Evolutionary conservation across 2,113 vertebrate genomes (phyloP), one percentile per base, ranked within the genome.

Genomic region (Cygnus atratus): DNA sequence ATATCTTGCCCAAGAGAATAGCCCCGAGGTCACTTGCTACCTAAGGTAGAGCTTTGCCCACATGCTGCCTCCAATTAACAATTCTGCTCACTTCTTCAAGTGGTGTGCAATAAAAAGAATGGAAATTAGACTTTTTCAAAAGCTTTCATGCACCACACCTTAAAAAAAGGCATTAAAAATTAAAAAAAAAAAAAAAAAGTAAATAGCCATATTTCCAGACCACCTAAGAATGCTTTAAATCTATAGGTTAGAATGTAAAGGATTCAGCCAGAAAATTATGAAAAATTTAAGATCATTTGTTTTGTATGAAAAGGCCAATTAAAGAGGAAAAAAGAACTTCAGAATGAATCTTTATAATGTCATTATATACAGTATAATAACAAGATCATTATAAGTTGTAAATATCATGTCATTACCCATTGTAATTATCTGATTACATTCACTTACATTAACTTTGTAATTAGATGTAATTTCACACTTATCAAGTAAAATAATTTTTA

Each of bases 381-480:
- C 90, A 91, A 43, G 93, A 95, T 88, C 84, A 88, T 96, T 96
- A 71, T 95, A 90, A 97, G 78, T 96, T 95, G 90, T 95, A 97
- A 98, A 97, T 96, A 97, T 96, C 96, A 89, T 76, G 79, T 96
- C 96, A 96, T 97, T 93, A 93, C 54, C 80, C 89, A 91, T 97
- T 97, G 92, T 97, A 96, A 98, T 97, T 97, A 97, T 97, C 95
- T 97, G 97, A 97, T 97, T 97, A 94, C 92, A 92, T 96, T 97
- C 93, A 96, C 97, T 98, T 97, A 97, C 90, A 93, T 97, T 97
- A 97, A 96, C 93, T 97, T 97, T 94, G 94, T 95, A 97, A 98
- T 97, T 97, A 96, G 95, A 95, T 72, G 84, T 94, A 97, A 97
- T 98, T 98, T 97, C 67, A 55, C 80, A 95, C 87, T 95, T 96